Evolutionary conservation across 2,888 invertebrate genomes (phyloP), one percentile per base, ranked within the genome.

Genomic region (Ceriagrion tenellum): DNA sequence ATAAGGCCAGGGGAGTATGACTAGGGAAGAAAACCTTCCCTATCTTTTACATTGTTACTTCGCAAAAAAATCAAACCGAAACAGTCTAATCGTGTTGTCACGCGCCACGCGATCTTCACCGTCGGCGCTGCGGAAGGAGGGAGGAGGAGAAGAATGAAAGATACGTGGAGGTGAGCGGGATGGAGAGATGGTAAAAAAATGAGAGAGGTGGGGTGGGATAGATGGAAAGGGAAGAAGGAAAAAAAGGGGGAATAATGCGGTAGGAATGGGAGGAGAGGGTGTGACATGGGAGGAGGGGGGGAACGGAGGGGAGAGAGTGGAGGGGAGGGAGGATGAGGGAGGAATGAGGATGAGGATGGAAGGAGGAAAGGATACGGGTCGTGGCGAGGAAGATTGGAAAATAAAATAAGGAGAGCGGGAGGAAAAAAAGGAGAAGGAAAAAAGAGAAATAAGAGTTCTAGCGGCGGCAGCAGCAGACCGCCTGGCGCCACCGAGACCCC

Each of bases 401-500:
- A n/a, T 56, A 55, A 69, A 90, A 63, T 47, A 91, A 90, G 90
- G 16, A 93, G 90, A 63, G 55, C 3, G 12, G 91, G 91, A 63
- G 40, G 40, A 26, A 59, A 63, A 63, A 59, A 63, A 91, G 69
- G 35, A 59, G 63, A 91, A 40, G 13, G 47, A 26, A 74, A 18
- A 55, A 55, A 55, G 12, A 0, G 12, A 12, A 18, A 40, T 26
- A 55, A 93, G 74, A 93, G 74, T 74, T 47, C 47, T 69, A 23
- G 40, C 59, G 23, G 91, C 59, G 20, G 20, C 47, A 93, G 74
- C 26, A 63, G 93, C 93, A 93, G 93, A 93, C 93, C 93, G 93
- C 93, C 93, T 93, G 93, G 93, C 93, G 93, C 93, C 93, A 74
- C 91, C 56, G 91, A 91, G 23, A 55, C 56, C 59, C 59, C 56